phyloP scores from a whole-genome alignment of 35 echinoderm and acorn worm species.

The Acanthaster planci region DNA sequence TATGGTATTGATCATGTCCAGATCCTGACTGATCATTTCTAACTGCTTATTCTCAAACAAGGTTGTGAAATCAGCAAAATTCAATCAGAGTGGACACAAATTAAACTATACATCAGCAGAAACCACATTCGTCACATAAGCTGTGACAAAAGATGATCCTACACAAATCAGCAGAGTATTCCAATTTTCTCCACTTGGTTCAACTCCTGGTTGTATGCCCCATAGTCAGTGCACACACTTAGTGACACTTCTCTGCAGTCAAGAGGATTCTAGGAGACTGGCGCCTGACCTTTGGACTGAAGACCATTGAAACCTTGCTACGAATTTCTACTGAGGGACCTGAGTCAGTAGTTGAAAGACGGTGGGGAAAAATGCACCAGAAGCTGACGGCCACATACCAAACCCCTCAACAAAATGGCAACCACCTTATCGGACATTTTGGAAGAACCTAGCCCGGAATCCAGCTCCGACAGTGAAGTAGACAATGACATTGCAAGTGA shows the following conservation, averaged over 20 bases:
- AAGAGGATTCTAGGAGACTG: slow-evolving; percentile 61
- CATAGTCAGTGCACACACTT: slow-evolving; percentile 23
- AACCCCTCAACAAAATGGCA: neutral
- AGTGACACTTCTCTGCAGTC: slow-evolving; percentile 51
- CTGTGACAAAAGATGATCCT: slow-evolving; percentile 42
- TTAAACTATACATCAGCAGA: neutral
- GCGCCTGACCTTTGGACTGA: slow-evolving; percentile 33
- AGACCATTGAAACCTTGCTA: slow-evolving; percentile 40
- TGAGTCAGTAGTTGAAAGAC: neutral
- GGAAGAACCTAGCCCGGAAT: neutral
- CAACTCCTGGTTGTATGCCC: slow-evolving; percentile 42
- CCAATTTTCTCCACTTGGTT: slow-evolving; percentile 41
- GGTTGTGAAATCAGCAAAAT: neutral
- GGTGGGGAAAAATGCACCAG: neutral
- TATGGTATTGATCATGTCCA: slow-evolving; percentile 48
- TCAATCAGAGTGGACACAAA: neutral
- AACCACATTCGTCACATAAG: neutral
- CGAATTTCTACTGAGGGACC: slow-evolving; percentile 51
- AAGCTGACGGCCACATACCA: neutral
- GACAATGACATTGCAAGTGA: neutral
- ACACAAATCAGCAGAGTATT: slow-evolving; percentile 32
- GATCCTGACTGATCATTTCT: slow-evolving; percentile 31
- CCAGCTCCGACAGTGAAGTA: neutral
- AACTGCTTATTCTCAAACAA: neutral
- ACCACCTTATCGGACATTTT: neutral